Evolutionary conservation across 2,113 vertebrate genomes (phyloP), one percentile per base, ranked within the genome.

Genomic region (Oriolus oriolus): DNA sequence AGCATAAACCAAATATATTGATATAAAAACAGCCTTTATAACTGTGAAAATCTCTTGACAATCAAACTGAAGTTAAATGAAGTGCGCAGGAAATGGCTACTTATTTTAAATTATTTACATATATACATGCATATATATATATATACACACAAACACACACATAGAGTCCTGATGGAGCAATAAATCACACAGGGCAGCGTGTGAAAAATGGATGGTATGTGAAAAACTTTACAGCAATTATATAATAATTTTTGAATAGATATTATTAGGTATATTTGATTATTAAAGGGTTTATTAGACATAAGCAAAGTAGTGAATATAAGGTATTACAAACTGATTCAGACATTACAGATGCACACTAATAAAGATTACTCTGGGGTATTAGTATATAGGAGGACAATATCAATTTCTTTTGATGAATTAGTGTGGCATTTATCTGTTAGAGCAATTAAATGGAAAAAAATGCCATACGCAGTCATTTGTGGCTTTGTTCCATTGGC

Each of bases 381-480:
- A 74, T 70, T 77, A 85, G 50, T 84, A 79, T 60, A 31, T n/a
- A 79, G 53, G 44, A 90, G 16, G 37, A 41, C 8, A 84, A 4
- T 39, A 87, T 57, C 7, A 74, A 68, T 87, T 68, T 91, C 5
- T 11, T 88, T 57, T 69, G 31, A 90, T 89, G 87, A 79, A 91
- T 81, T 56, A 91, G 18, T 56, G 13, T 3, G 0, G 11, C 8
- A 30, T 64, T 88, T 60, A 84, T 86, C 49, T 70, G n/a, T 87
- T 92, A 76, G 49, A 81, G 64, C 74, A 76, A 44, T 83, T 64
- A 91, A 96, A 80, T 76, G 79, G 69, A 91, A 96, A 94, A 95
- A 97, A 92, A 87, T 68, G 97, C 98, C 99, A 98, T 99, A 99
- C 99, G 99, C 99, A 97, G 99, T 99, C 98, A 99, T 98, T 97